Percentiles rank a stretch among this genome's conserved stretches.
Conservation (phyloP, 2,888 invertebrate species). For the Omphaloscelis lunosa region DNA sequence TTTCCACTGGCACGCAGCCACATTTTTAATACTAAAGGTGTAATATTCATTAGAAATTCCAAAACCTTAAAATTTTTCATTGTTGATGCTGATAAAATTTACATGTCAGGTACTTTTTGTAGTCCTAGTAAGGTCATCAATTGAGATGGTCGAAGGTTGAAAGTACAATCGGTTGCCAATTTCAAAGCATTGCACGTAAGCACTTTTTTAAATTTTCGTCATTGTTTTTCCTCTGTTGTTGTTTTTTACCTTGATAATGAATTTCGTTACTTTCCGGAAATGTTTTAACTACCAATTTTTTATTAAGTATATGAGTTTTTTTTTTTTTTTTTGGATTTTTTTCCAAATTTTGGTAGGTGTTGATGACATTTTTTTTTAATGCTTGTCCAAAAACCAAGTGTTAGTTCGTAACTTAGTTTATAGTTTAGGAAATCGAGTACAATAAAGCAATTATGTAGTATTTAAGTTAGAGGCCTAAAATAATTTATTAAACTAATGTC, state of each 20-base stretch:
- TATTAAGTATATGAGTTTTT: background rate
- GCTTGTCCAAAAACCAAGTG: conserved; percentile 56
- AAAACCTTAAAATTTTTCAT: background rate
- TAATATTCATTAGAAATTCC: background rate
- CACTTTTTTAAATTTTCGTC: background rate
- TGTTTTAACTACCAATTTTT: background rate
- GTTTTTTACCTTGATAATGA: background rate
- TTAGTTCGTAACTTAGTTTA: conserved; percentile 66
- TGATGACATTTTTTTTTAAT: background rate
- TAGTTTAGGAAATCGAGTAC: conserved; percentile 83
- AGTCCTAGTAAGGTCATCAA: conserved; percentile 14
- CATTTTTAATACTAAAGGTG: background rate
- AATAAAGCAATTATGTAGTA: conserved; percentile 82
- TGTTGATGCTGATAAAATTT: conserved; percentile 13
- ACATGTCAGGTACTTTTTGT: conserved; percentile 39
- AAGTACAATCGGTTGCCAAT: conserved; percentile 21
- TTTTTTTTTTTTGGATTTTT: background rate
- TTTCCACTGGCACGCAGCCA: no score
- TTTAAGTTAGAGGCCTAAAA: conserved; percentile 77
- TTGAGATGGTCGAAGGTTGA: conserved; percentile 8
- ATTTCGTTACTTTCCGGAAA: background rate
- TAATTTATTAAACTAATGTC: conserved; percentile 75
- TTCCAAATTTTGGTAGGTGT: conserved; percentile 10
- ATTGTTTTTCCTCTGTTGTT: conserved; percentile 28
- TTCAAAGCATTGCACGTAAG: conserved; percentile 20